Evolutionary conservation across 2,797 vertebrate genomes (phyloP), one percentile per base, ranked within the genome.

Genomic region (Rhabdophis nuchalis): DNA sequence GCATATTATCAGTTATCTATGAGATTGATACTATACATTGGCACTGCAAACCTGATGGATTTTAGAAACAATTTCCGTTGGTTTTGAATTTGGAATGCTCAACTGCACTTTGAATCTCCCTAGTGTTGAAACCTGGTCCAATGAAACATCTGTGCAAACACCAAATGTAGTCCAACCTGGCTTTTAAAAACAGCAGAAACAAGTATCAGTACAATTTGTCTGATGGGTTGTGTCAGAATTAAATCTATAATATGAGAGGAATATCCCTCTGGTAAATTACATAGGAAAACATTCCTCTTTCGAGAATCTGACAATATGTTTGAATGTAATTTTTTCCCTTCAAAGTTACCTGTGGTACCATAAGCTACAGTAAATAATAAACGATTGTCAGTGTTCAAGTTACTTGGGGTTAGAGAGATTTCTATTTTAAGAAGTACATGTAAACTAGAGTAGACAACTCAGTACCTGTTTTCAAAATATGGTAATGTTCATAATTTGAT

Each of bases 221-320:
- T 57, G 0, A 90, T 91, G 0, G 9, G 90, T 96, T 58, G 1
- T 87, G 87, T 87, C 90, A 54, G 90, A 94, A 94, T 56, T 91
- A 96, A 92, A 91, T 93, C 88, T 92, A 93, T 82, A 94, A 90
- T 0, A 46, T 90, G 77, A 94, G 57, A 95, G 91, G 95, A 97
- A 96, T 90, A 91, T 94, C 94, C 96, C 57, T 92, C 8, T 0
- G 54, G 23, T 85, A 86, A 93, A 95, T 94, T 89, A 85, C 95
- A 94, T 94, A 94, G 96, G 94, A 96, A 93, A 97, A 97, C 96
- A 56, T 88, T 91, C 93, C 91, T 68, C 54, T 93, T 94, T 87
- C 90, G 94, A 94, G 95, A 96, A 68, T 86, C 82, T 11, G 87
- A 68, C 36, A 89, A 53, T 50, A 32, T 57, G 53, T 93, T 96